These are phyloP conservation scores for Sebastolobus alascanus DNA, from an alignment of 2,797 vertebrate species.

Conservation along the genomic window DNA sequence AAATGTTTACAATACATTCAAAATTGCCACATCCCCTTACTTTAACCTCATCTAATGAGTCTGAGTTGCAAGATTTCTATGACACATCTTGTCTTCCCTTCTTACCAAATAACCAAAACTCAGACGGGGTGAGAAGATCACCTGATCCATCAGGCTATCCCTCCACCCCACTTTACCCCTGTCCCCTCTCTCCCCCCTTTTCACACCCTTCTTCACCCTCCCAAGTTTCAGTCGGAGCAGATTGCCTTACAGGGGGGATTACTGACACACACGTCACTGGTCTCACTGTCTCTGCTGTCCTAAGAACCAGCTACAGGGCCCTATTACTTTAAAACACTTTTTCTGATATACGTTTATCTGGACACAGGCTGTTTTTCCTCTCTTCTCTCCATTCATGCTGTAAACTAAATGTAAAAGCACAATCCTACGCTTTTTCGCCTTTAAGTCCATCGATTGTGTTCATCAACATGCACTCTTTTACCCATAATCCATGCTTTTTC, in stretches of 20 bases:
- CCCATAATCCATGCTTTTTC: conserved; percentile 4
- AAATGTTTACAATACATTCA: not conserved
- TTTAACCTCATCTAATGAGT: not conserved
- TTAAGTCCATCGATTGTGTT: not conserved
- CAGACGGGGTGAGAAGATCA: not conserved
- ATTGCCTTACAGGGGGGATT: conserved; percentile 57
- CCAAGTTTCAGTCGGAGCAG: conserved; percentile 13
- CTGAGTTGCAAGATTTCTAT: not conserved
- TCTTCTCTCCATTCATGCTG: not conserved
- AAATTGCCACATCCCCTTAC: not conserved
- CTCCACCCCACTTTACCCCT: not conserved
- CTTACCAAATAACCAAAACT: not conserved
- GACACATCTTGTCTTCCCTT: conserved; percentile 5
- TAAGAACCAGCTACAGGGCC: not conserved
- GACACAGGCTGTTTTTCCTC: not conserved
- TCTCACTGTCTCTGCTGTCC: not conserved
- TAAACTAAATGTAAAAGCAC: not conserved
- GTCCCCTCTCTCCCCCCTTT: not conserved
- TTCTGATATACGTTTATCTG: not conserved
- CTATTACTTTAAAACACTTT: conserved; percentile 1
- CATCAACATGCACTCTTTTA: not conserved
- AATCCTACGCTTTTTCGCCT: not conserved
- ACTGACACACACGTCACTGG: conserved; percentile 20
- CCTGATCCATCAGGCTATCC: conserved; percentile 12
- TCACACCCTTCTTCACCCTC: conserved; percentile 2